phyloP scores from a whole-genome alignment of 2,113 vertebrate species.

The Ctenodactylus gundi region DNA sequence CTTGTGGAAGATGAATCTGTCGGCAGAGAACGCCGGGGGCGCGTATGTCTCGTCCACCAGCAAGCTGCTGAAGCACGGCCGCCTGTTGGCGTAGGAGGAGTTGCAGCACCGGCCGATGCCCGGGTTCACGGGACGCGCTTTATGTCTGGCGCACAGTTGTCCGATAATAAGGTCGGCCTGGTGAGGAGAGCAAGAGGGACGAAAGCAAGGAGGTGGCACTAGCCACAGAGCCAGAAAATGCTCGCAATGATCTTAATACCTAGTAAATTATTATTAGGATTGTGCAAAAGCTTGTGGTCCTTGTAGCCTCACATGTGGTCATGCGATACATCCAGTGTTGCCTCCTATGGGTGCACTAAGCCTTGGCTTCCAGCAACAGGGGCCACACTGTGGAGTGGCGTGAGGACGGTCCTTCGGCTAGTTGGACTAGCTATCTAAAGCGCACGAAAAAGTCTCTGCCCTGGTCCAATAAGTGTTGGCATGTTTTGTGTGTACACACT shows the following conservation, averaged over 20 bases:
- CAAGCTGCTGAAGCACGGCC: constrained; percentile 81
- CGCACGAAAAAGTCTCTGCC: neutral
- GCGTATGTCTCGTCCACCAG: constrained; percentile 77
- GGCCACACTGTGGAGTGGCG: neutral
- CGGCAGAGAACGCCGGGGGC: constrained; percentile 72
- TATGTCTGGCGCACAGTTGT: constrained; percentile 80
- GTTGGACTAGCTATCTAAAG: neutral
- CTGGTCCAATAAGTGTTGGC: neutral
- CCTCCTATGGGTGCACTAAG: neutral
- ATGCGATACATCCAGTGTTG: neutral
- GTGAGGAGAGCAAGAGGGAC: neutral
- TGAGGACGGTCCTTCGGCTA: neutral
- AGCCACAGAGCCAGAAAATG: neutral
- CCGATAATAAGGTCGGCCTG: constrained; percentile 81
- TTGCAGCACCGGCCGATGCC: constrained; percentile 80
- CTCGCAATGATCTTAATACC: neutral
- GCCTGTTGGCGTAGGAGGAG: constrained; percentile 74
- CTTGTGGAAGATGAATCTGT: constrained; percentile 77
- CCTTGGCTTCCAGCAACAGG: neutral
- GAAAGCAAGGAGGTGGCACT: neutral
- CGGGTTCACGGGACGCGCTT: constrained; percentile 76
- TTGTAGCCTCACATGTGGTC: neutral
- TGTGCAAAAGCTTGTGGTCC: neutral
- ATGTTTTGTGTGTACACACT: neutral
- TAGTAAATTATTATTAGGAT: neutral